These are phyloP conservation scores for Smithornis capensis DNA, from an alignment of 2,113 vertebrate genomes.

Conservation along the genomic window DNA sequence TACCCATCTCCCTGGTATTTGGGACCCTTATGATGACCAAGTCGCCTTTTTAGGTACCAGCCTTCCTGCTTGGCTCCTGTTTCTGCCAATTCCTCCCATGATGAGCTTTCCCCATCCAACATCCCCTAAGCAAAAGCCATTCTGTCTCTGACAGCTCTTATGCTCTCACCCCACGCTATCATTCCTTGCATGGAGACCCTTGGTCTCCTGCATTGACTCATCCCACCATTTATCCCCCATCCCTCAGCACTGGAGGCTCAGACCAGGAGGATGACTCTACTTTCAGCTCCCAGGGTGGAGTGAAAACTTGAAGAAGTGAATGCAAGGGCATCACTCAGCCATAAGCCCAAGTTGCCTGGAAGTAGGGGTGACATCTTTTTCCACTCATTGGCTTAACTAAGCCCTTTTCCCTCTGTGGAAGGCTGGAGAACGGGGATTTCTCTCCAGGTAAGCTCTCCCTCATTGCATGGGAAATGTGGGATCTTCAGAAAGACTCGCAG, in stretches of 20 bases:
- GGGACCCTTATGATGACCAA: background rate
- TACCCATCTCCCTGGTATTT: accelerated
- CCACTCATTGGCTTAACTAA: background rate
- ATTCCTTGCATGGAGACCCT: accelerated
- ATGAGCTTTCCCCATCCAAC: background rate
- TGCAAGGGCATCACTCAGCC: accelerated
- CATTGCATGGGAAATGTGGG: background rate
- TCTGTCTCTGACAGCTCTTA: background rate
- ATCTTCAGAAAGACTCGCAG: background rate
- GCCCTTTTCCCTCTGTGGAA: accelerated
- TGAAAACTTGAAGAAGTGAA: background rate
- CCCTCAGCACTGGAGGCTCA: background rate
- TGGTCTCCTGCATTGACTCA: background rate
- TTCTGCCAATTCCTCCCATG: background rate
- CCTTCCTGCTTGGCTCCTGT: background rate
- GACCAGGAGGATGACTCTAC: background rate
- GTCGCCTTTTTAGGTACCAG: background rate
- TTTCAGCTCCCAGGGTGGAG: background rate
- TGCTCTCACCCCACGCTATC: accelerated
- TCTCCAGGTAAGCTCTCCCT: background rate
- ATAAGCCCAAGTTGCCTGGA: accelerated
- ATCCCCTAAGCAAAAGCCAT: background rate
- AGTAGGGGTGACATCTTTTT: accelerated
- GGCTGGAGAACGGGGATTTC: background rate
- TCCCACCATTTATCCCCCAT: accelerated